These are phyloP conservation scores for Troides aeacus DNA, from an alignment of 2,888 invertebrate genomes.

Conservation along the genomic window DNA sequence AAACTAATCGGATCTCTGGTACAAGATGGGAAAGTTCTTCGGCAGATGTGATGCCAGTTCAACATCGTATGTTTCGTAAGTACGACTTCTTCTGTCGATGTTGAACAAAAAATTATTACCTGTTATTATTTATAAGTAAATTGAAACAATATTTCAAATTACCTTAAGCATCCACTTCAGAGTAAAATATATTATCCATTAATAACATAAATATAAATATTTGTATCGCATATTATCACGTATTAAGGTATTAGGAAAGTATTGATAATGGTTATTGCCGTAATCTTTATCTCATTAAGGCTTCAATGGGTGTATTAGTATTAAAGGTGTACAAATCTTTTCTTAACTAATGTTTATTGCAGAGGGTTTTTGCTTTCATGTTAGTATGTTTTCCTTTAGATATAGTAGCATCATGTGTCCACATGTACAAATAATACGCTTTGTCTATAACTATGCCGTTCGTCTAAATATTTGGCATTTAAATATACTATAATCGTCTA, in stretches of 20 bases:
- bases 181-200: neutral
- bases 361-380: neutral
- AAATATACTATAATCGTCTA: no score
- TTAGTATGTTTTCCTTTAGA: neutral
- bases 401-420: neutral
- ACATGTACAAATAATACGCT: no score
- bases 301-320: neutral
- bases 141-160: neutral
- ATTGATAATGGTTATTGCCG: neutral
- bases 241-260: neutral
- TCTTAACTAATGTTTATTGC: neutral
- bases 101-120: no score
- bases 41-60: no score
- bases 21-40: no score
- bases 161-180: neutral
- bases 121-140: neutral
- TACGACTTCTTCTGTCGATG: no score
- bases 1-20: no score
- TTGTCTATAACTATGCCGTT: no score
- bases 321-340: neutral
- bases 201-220: neutral
- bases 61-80: no score
- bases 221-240: neutral
- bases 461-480: no score
- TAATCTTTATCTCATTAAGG: neutral